Evolutionary conservation across 2,797 vertebrate species (phyloP), one percentile per base, ranked within the genome.

Genomic region (Spinus pinus): DNA sequence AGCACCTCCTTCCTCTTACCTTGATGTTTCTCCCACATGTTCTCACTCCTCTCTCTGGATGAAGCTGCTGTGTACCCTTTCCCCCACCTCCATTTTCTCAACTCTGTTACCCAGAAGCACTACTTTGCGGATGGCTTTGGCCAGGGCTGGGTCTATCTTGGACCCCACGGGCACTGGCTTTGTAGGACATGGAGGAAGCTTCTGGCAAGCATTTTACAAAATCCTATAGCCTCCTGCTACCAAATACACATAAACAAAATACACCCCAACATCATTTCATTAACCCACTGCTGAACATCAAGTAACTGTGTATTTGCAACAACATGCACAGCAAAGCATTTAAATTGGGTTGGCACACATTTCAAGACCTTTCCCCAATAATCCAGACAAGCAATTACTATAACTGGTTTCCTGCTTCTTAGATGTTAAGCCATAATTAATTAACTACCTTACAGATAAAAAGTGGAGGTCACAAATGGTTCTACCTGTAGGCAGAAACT

Each of bases 351-450:
- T 94, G 80, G 70, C 49, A 80, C 35, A 39, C 15, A 27, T 53
- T 93, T 62, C 39, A 67, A 67, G 77, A 82, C 42, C 81, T 93
- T 91, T 75, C 71, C 46, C 9, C 78, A 62, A 7, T 30, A 83
- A 86, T 24, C 18, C 28, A 75, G 49, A 37, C 0, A 3, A 90
- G 51, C 41, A 90, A 87, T 92, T 69, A 80, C 39, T 91, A 64
- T 53, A 58, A 35, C n/a, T 30, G 57, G 30, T 35, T 79, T 84
- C 39, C 37, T 14, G 12, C 7, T 93, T 88, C 78, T 83, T 41
- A 90, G 74, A 67, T 49, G 37, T 67, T 78, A 85, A 41, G 17
- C 35, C 56, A 64, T 53, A 86, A 94, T 90, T 73, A 84, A 93
- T 92, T 93, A 96, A 83, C 30, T 42, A 54, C 46, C 31, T 89